Percentiles rank a stretch among this genome's conserved stretches.
Conservation (phyloP, 2,797 vertebrate species). For the Anguilla obscura region DNA sequence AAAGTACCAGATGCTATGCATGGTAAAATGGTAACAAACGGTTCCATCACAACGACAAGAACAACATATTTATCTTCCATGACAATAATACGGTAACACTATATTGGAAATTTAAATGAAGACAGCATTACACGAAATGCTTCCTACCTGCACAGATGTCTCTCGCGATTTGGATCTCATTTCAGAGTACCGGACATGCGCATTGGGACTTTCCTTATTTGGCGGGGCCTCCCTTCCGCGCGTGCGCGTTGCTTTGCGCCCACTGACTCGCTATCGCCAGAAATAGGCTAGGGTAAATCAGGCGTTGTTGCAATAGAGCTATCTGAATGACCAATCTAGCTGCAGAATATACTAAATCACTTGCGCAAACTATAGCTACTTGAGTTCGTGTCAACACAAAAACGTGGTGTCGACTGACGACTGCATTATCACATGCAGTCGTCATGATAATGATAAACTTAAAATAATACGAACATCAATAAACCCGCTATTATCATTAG, state of each 20-base stretch:
- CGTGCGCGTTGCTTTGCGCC: not conserved
- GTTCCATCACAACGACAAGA: not conserved
- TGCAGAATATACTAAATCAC: not conserved
- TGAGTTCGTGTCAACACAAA: not conserved
- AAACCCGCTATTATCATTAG: not conserved
- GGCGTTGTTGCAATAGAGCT: not conserved
- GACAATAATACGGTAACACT: not conserved
- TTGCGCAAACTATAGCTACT: not conserved
- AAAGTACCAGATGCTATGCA: not conserved
- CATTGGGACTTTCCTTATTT: conserved; percentile 35
- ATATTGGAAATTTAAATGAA: not conserved
- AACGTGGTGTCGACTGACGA: not conserved
- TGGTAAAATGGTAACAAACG: not conserved
- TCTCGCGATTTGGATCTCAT: conserved; percentile 57
- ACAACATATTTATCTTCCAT: not conserved
- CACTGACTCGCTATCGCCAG: not conserved
- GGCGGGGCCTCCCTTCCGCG: not conserved
- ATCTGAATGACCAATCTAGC: not conserved
- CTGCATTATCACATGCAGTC: not conserved
- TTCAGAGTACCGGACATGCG: conserved; percentile 60
- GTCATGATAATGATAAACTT: not conserved
- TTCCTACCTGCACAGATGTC: conserved; percentile 62
- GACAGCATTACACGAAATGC: not conserved
- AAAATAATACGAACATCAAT: not conserved
- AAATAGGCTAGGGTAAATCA: not conserved